These are phyloP conservation scores for Orchestes rusci DNA, from an alignment of 2,888 invertebrate species.

Conservation along the genomic window DNA sequence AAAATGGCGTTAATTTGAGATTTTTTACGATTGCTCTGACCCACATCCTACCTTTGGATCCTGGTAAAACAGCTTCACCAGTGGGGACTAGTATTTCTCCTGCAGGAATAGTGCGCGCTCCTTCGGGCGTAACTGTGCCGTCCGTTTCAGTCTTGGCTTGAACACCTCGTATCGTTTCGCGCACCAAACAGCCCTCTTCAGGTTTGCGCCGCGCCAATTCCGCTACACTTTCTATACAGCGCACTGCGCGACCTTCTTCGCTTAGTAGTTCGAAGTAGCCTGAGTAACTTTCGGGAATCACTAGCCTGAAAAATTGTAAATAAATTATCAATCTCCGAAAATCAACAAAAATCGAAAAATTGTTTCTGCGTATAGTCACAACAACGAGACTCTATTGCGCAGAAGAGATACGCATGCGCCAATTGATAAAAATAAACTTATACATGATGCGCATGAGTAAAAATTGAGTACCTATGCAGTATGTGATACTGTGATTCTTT, in stretches of 20 bases:
- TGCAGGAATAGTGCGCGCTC: conserved; percentile 67
- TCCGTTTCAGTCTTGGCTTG: conserved; percentile 54
- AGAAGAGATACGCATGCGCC: too few species aligned
- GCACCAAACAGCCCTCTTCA: conserved; percentile 69
- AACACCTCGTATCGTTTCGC: conserved; percentile 69
- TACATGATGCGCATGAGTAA: too few species aligned
- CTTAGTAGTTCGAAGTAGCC: conserved; percentile 92
- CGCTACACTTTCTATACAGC: conserved; percentile 81
- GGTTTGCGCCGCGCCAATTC: conserved; percentile 72
- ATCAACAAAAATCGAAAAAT: too few species aligned
- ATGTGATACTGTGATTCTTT: too few species aligned
- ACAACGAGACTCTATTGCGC: too few species aligned
- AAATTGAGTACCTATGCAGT: too few species aligned
- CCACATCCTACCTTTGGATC: conserved; percentile 52
- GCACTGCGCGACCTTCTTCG: conserved; percentile 86
- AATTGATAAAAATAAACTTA: too few species aligned
- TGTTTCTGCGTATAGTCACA: too few species aligned
- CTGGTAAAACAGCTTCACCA: conserved; percentile 60
- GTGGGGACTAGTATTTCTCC: conserved; percentile 75
- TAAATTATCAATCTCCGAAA: not conserved
- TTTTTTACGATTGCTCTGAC: too few species aligned
- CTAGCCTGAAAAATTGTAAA: conserved; percentile 61
- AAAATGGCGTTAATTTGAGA: too few species aligned
- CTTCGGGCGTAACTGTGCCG: conserved; percentile 57
- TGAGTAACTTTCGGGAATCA: conserved; percentile 83